Base-by-base conservation (phyloP, 2,113 vertebrate species). In the Anolis sagrei region DNA sequence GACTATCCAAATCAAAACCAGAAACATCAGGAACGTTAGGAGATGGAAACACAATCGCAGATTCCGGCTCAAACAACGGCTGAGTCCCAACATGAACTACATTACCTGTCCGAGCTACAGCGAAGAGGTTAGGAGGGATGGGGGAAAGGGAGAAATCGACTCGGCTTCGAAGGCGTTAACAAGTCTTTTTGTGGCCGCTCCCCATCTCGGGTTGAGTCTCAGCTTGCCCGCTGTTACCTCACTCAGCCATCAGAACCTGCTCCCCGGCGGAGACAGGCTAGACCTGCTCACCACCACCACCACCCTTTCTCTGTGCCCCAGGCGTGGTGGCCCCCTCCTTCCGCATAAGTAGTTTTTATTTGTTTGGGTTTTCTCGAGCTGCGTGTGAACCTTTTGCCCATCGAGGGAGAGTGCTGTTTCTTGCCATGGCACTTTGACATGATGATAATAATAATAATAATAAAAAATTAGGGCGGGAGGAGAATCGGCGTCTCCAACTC, bases 321-420 rank as follows among this genome's bases (percentile, higher is more conserved):
- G 79, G 62, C 85, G 58, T 64, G 19, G 79, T 36, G 76, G 36
- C 80, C 86, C 36, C 80, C 77, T 64, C 79, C 25, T 73, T 21
- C 80, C 48, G 34, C 49, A 23, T 39, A 51, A 64, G 81, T 21
- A 36, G 23, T 73, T 79, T 54, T 84, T 78, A 13, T 66, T 74
- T 51, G 76, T 64, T 49, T 80, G 68, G 54, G 36, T 62, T 74
- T 44, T 23, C 48, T 75, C 73, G 14, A 68, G 76, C 64, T 62
- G 18, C 2, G 0, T 66, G 36, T 4, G n/a, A 68, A 14, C 18
- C 21, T 49, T n/a, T 39, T 18, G 1, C 39, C 54, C 73, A 14
- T 2, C 68, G 25, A 13, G 44, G 32, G 10, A 76, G 19, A 19
- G 73, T 16, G 49, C 29, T 32, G 10, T 25, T 23, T 68, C 19